Percentiles rank a stretch among this genome's conserved stretches.
phyloP scores from a whole-genome alignment of 2,113 vertebrate species.

The Grus americana region DNA sequence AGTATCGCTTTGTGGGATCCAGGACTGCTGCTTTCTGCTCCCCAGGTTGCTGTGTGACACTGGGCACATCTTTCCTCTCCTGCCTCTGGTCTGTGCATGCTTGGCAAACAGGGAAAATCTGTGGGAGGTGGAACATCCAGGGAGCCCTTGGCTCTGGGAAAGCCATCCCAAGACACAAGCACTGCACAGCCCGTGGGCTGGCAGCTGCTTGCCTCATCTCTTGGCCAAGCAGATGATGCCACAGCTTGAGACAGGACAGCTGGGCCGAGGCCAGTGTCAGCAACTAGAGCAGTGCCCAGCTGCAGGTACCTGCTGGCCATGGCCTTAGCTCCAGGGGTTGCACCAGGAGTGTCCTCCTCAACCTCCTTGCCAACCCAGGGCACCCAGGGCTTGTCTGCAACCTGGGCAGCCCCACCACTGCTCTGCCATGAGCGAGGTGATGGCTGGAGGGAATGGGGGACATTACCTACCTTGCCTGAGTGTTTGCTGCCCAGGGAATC shows the following conservation, averaged over 20 bases:
- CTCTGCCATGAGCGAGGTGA: background rate
- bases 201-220: background rate
- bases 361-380: background rate
- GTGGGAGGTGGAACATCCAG: background rate
- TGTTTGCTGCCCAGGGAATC: background rate
- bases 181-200: background rate
- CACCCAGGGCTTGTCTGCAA: background rate
- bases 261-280: accelerated
- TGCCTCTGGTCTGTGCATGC: background rate
- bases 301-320: background rate
- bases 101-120: background rate
- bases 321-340: background rate
- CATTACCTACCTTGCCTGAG: too few relatives aligned
- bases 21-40: background rate
- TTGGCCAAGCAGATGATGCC: background rate
- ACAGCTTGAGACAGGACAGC: background rate
- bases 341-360: background rate
- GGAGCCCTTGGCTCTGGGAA: background rate
- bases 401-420: background rate
- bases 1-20: background rate
- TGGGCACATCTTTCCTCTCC: background rate
- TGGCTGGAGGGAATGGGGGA: background rate
- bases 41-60: background rate
- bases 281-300: background rate
- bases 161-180: background rate